phyloP scores from a whole-genome alignment of 2,888 invertebrate species.

The Leistus spinibarbis region DNA sequence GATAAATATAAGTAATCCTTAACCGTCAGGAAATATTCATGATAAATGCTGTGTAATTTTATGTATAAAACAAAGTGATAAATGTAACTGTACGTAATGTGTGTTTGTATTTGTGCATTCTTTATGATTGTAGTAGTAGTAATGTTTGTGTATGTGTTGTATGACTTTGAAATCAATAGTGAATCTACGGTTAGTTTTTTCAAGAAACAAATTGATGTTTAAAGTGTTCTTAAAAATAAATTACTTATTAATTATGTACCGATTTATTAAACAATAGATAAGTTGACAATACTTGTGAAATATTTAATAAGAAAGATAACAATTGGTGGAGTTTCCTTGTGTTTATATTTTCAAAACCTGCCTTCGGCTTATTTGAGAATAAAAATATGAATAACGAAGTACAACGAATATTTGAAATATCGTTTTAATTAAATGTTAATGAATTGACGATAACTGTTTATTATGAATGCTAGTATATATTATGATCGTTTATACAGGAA shows the following conservation, averaged over 20 bases:
- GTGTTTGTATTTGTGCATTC: conserved; percentile 20
- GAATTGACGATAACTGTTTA: neutral
- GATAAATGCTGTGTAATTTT: neutral
- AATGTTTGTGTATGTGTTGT: conserved; percentile 17
- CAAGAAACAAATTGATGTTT: neutral
- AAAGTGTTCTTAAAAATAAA: neutral
- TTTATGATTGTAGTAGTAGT: conserved; percentile 15
- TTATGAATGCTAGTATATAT: neutral
- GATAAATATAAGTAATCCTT: neutral
- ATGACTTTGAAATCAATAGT: conserved; percentile 28
- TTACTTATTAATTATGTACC: neutral
- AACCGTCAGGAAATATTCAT: neutral
- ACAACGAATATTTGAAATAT: neutral
- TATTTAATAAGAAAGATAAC: too few species aligned
- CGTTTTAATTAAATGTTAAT: neutral
- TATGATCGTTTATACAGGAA: neutral
- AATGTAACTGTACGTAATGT: conserved; percentile 2
- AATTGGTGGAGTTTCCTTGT: too few species aligned
- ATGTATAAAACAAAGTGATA: neutral
- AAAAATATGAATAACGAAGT: neutral
- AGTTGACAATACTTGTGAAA: too few species aligned
- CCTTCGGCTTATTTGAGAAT: neutral
- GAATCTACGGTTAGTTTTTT: conserved; percentile 29
- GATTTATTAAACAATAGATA: too few species aligned
- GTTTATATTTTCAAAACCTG: too few species aligned